phyloP scores from a whole-genome alignment of 2,797 vertebrate genomes.

The Choloepus didactylus region DNA sequence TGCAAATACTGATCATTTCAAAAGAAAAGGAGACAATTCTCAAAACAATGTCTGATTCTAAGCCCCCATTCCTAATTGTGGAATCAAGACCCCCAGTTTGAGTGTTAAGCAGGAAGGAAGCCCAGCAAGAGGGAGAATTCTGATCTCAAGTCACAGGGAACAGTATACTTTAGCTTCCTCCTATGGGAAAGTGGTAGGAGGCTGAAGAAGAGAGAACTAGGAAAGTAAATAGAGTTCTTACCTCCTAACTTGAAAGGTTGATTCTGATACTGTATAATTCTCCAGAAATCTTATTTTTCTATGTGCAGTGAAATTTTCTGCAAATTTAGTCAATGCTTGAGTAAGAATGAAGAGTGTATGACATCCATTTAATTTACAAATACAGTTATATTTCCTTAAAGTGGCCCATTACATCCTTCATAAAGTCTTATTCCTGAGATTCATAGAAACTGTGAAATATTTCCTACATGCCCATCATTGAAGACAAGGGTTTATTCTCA shows the following conservation, averaged over 20 bases:
- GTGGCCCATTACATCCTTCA: background rate
- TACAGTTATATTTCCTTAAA: background rate
- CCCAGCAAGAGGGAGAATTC: background rate
- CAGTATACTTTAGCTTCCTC: too few relatives aligned
- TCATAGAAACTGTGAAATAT: conserved; percentile 38
- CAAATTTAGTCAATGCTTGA: background rate
- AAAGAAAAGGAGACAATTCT: too few relatives aligned
- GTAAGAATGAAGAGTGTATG: background rate
- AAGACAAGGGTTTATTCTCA: background rate
- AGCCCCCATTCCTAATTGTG: background rate
- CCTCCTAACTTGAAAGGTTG: background rate
- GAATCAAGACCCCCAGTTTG: rapidly evolving
- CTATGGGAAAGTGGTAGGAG: rapidly evolving
- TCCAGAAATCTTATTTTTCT: background rate
- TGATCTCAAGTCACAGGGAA: background rate
- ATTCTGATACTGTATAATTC: rapidly evolving
- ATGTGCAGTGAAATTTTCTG: background rate
- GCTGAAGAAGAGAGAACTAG: rapidly evolving
- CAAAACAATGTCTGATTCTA: too few relatives aligned
- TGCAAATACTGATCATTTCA: too few relatives aligned
- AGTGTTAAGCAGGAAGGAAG: background rate
- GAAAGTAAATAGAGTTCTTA: background rate
- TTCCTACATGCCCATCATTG: rapidly evolving
- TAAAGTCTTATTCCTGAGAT: conserved; percentile 58
- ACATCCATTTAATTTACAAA: background rate